These are phyloP conservation scores for Monopterus albus DNA, from an alignment of 2,113 vertebrate genomes.

Conservation along the genomic window DNA sequence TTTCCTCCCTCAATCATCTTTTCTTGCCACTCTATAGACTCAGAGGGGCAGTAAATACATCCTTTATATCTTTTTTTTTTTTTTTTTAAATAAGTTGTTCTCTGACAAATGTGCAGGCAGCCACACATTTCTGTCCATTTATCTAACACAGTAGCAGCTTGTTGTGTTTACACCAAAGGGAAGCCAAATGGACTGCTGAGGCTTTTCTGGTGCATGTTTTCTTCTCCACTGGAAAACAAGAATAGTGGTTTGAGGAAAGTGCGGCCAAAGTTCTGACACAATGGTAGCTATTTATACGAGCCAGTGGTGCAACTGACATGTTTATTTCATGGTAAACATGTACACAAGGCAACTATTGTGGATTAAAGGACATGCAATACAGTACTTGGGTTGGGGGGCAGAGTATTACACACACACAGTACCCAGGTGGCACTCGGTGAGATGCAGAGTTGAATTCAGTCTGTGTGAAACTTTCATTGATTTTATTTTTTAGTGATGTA, in stretches of 20 bases:
- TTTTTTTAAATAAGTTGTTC: conserved; percentile 45
- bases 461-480: too few species aligned
- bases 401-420: too few species aligned
- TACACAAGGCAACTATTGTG: too few species aligned
- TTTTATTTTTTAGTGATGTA: too few species aligned
- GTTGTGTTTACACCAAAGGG: conserved; percentile 42
- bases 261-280: conserved; percentile 30
- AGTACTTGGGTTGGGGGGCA: too few species aligned
- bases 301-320: too few species aligned
- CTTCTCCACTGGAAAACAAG: conserved; percentile 13
- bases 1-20: conserved; percentile 42
- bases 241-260: conserved; percentile 15
- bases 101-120: conserved; percentile 40
- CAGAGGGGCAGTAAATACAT: conserved; percentile 40
- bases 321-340: too few species aligned
- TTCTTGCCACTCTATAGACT: conserved; percentile 14
- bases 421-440: too few species aligned
- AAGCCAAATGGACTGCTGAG: conserved; percentile 21
- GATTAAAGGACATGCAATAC: too few species aligned
- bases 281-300: conserved; percentile 24
- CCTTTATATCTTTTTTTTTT: conserved; percentile 34
- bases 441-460: too few species aligned
- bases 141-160: conserved; percentile 27
- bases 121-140: conserved; percentile 34
- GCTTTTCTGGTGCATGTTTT: conserved; percentile 15